Conservation (phyloP, 2,113 vertebrate species). For the Seriola dumerili region DNA sequence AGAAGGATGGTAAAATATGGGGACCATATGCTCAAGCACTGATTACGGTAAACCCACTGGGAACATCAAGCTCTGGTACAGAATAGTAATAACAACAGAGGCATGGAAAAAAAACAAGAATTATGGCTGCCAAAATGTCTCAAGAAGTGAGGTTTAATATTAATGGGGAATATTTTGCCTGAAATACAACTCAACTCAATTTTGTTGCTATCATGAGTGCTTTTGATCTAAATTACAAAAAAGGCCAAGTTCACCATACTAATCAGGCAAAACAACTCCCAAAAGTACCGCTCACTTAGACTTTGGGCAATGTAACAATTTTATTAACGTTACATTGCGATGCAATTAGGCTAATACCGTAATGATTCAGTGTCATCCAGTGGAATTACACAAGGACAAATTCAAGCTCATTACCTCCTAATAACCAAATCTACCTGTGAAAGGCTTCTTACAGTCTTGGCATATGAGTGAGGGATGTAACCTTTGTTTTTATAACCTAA, state of each 20-base stretch:
- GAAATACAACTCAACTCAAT: constrained; percentile 13
- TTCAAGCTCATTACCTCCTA: constrained; percentile 42
- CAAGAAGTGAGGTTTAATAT: constrained; percentile 36
- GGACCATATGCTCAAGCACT: constrained; percentile 57
- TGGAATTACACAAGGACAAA: constrained; percentile 43
- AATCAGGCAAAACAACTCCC: constrained; percentile 55
- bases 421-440: constrained; percentile 18
- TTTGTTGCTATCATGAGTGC: constrained; percentile 8
- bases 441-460: constrained; percentile 3
- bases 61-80: constrained; percentile 37
- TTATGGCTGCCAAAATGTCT: constrained; percentile 15
- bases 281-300: constrained; percentile 44
- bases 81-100: constrained; percentile 40
- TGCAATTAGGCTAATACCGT: constrained; percentile 61
- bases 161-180: constrained; percentile 5
- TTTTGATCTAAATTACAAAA: constrained; percentile 32
- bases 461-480: not conserved
- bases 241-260: constrained; percentile 35
- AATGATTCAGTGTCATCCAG: constrained; percentile 52
- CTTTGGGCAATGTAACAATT: constrained; percentile 34
- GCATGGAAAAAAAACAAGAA: constrained; percentile 24
- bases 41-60: constrained; percentile 58
- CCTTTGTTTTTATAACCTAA: not conserved
- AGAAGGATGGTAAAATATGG: constrained; percentile 60
- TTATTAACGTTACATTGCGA: constrained; percentile 55